These are phyloP conservation scores for Sesamia nonagrioides DNA, from an alignment of 1,140 invertebrate species.

Conservation along the genomic window DNA sequence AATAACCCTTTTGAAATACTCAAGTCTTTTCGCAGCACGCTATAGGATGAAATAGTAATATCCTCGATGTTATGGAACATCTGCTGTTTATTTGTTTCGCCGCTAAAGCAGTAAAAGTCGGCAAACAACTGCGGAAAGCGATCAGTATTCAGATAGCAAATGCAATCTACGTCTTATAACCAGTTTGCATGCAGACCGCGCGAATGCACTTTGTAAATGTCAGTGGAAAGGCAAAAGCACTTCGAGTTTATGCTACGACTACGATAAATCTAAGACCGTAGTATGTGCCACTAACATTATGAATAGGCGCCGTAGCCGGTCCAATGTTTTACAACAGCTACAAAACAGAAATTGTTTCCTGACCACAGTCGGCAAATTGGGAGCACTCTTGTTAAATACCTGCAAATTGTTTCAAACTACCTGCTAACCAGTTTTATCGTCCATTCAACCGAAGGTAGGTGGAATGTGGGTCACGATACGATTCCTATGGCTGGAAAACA, in stretches of 20 bases:
- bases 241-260: constrained; percentile 1
- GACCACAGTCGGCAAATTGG: background rate
- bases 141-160: constrained; percentile 38
- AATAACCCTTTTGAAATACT: background rate
- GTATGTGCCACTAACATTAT: constrained; percentile 8
- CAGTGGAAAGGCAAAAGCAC: constrained; percentile 23
- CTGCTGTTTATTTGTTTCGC: constrained; percentile 33
- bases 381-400: background rate
- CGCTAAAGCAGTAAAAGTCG: constrained; percentile 23
- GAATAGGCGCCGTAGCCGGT: background rate
- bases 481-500: background rate
- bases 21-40: background rate
- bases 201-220: constrained; percentile 18
- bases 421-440: constrained; percentile 35
- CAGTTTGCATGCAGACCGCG: constrained; percentile 34
- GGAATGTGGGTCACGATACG: background rate
- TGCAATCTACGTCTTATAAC: constrained; percentile 30
- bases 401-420: constrained; percentile 23
- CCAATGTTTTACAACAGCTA: background rate
- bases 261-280: background rate
- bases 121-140: background rate
- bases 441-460: constrained; percentile 3
- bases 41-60: constrained; percentile 1
- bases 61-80: background rate
- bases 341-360: background rate